phyloP scores from a whole-genome alignment of 2,113 vertebrate genomes.

The Bujurquina vittata region DNA sequence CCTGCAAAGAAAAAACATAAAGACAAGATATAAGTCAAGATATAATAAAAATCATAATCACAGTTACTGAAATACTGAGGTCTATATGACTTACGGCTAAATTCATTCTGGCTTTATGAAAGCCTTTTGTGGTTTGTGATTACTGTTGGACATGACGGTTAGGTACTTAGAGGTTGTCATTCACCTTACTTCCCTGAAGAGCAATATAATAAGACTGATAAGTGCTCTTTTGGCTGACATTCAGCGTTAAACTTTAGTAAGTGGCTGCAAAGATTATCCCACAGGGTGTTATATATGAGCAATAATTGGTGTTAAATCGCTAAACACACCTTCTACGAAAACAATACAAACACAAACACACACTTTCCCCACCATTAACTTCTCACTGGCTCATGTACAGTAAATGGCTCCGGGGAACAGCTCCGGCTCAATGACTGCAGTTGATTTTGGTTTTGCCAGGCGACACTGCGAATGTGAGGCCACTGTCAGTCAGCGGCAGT shows the following conservation, averaged over 20 bases:
- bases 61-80: neutral
- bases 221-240: slow-evolving; percentile 49
- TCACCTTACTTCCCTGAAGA: slow-evolving; percentile 33
- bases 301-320: slow-evolving; percentile 2
- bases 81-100: neutral
- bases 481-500: neutral
- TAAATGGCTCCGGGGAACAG: neutral
- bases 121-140: slow-evolving; percentile 13
- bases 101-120: neutral
- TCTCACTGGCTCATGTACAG: neutral
- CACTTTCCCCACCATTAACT: slow-evolving; percentile 8
- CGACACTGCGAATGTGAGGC: slow-evolving; percentile 6
- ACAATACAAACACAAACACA: neutral
- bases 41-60: neutral
- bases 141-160: slow-evolving; percentile 11
- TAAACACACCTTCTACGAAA: neutral
- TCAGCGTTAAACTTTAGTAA: neutral
- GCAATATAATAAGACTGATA: slow-evolving; percentile 6
- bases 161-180: slow-evolving; percentile 3
- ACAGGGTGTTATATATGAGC: neutral
- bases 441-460: slow-evolving; percentile 19
- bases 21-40: neutral
- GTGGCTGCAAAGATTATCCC: slow-evolving; percentile 12
- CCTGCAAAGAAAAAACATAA: slow-evolving; percentile 74
- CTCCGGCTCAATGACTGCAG: neutral